Base-by-base conservation (phyloP, 2,888 invertebrate species). In the Diarsia rubi region DNA sequence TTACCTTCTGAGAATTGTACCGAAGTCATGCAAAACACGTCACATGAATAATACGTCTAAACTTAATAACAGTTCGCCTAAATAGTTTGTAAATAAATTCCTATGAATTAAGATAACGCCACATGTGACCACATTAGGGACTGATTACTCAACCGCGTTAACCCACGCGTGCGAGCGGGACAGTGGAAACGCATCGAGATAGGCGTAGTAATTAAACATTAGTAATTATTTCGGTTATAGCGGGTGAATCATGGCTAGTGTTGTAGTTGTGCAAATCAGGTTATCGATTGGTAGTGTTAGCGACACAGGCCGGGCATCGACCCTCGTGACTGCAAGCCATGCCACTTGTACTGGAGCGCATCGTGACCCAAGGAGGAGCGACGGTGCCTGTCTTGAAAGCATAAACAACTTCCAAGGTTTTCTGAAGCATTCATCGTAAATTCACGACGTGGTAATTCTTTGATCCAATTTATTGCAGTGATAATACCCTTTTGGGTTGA, bases 211-310 rank as follows among this genome's bases (percentile, higher is more conserved):
- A 86, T 89, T 86, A 90, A 83, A 89, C 85, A 85, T 83, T 83
- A 83, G 83, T n/a, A n/a, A n/a, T 88, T 85, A 88, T 89, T 90
- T 90, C 86, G 88, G 89, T 86, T 88, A 78, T 86, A 86, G 87
- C 82, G 80, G 82, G 89, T 93, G 90, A 93, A 92, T 93, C 91
- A 92, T 93, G 90, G 92, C 90, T 91, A 93, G 91, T 93, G 91
- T 90, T 91, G 86, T 82, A 83, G 85, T 91, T 91, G 91, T 94
- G 93, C 94, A 94, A 94, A 95, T 94, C 94, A 93, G 94, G 94
- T 95, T 96, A 96, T 95, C 95, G 96, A 96, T 96, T 94, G 90
- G 92, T 92, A 90, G 88, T 80, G 85, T 91, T 89, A 88, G 89
- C 88, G 90, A 90, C 90, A 90, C 89, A 80, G 92, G 91, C 92